Evolutionary conservation across 2,797 vertebrate species (phyloP), one percentile per base, ranked within the genome.

Genomic region (Arrhamphus sclerolepis): DNA sequence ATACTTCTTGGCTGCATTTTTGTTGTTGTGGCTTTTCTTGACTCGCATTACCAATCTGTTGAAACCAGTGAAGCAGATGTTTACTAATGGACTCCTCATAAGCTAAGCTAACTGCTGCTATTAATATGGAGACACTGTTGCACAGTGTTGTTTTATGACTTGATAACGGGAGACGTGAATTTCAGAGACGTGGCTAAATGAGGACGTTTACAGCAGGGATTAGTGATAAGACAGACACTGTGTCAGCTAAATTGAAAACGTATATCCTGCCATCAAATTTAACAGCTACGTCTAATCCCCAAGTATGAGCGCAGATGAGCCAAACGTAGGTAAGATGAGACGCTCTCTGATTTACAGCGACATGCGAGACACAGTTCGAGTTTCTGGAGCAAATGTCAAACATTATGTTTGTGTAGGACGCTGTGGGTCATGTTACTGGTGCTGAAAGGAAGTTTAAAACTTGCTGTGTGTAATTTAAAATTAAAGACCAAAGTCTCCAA

Each of bases 191-290:
- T 73, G 62, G 63, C 73, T 81, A 71, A 81, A 85, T 71, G 72
- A 75, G 68, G 60, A 81, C 22, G 14, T 85, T 84, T 87, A 80
- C 76, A 63, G 70, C 73, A 5, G 66, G 56, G 66, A 84, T 87
- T 82, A 85, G 81, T 22, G 67, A 49, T 77, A 72, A 80, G 55
- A 66, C 29, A 6, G 60, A 56, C 68, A 52, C 57, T 21, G 24
- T 58, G 59, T 71, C 81, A 71, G 72, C 77, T 73, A 81, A 73
- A 81, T 56, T 59, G 78, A 73, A 81, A 86, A 75, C 46, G 59
- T 78, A 78, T 81, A 82, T 78, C 73, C 62, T 71, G 63, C 73
- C 73, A 84, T 85, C 81, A 70, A 49, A 70, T 85, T 87, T 85
- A 77, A 86, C 66, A 60, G 57, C 71, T 63, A 8, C 26, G 17